phyloP scores from a whole-genome alignment of 2,113 vertebrate species.

The Sceloporus tristichus region DNA sequence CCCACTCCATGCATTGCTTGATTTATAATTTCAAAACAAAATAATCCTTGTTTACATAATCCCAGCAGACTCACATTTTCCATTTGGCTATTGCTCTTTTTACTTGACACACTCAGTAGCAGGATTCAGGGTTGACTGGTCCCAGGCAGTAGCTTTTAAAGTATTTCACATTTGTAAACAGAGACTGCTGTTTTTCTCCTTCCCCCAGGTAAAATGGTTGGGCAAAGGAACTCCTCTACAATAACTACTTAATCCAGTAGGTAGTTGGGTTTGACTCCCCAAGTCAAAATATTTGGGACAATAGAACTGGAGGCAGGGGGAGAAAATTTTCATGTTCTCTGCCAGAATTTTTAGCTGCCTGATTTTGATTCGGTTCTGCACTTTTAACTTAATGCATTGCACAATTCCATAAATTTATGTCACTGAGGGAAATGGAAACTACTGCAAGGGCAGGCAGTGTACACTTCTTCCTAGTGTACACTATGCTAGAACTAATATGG shows the following conservation, averaged over 20 bases:
- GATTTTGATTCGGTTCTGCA: fast-evolving
- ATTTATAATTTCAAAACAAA: slow-evolving; percentile 37
- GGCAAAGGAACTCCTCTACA: background rate
- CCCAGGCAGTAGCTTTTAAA: slow-evolving; percentile 35
- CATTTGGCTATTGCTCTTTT: background rate
- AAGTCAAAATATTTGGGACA: background rate
- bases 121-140: slow-evolving; percentile 32
- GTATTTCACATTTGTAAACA: background rate
- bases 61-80: slow-evolving; percentile 53
- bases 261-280: background rate
- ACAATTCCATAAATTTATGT: background rate
- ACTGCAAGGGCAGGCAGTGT: no score
- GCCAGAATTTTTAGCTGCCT: background rate
- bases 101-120: background rate
- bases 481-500: no score
- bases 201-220: background rate
- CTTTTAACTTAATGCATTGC: background rate
- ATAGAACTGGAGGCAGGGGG: fast-evolving
- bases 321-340: background rate
- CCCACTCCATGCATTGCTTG: background rate
- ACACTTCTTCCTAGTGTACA: no score
- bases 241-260: background rate
- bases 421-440: background rate
- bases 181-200: slow-evolving; percentile 18
- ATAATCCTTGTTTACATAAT: background rate